Base-by-base conservation (phyloP, 2,888 invertebrate species). In the Syritta pipiens region DNA sequence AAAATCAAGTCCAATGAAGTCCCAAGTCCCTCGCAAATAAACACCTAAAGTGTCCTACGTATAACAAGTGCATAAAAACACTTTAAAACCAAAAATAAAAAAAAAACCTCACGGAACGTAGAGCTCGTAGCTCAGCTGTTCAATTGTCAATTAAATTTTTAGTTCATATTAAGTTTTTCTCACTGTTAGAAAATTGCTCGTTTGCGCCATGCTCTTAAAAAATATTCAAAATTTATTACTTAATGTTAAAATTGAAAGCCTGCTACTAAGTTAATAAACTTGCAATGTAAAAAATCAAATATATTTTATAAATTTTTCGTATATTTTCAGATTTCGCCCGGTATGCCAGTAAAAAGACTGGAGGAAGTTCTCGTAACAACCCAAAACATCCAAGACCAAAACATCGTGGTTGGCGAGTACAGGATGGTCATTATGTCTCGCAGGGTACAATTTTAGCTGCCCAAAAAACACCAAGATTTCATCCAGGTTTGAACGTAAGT, bases 401-500 rank as follows among this genome's bases (percentile, higher is more conserved):
- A 85, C 94, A 93, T 83, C 91, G 95, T 85, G 95, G 95, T 0
- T 93, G 93, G 92, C 93, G 92, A 83, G 92, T 92, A n/a, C 93
- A 93, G 83, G 94, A 95, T 84, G 94, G 95, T 0, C 88, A 90
- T 82, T 84, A 83, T 71, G 95, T 95, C 2, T 89, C 92, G 48
- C 87, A 90, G 6, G 94, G 95, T 32, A 92, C 92, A 49, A 91
- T 94, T 83, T 85, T 96, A 68, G 95, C 90, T 0, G 92, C 92
- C 0, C 96, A 96, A 86, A 88, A 91, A 53, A 92, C 88, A 2
- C 89, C 93, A 0, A 90, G 95, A 60, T 96, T 94, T 86, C 95
- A 95, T 88, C 95, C 96, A 4, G 95, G 95, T 6, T 87, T 95
- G 60, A 93, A 95, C 89, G 95, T 95, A 88, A 88, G 90, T 87